Evolutionary conservation across 2,797 vertebrate species (phyloP).

Genomic region (Phoebastria nigripes): DNA sequence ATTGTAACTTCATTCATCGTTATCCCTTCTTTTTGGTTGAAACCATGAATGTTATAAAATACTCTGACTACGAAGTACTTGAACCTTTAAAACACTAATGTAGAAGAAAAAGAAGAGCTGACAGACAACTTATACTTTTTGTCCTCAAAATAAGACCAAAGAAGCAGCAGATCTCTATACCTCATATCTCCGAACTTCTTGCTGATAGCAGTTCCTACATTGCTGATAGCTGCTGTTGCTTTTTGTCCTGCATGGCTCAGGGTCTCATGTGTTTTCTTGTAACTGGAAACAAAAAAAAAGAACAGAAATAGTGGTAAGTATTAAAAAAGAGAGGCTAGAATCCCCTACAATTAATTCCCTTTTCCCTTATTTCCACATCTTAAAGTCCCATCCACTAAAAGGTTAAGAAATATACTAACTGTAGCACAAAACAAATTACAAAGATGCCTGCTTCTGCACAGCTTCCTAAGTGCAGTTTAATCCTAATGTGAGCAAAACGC

Average conservation of each 20-base stretch:
- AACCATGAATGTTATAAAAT: background rate
- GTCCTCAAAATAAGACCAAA: background rate
- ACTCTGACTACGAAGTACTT: background rate
- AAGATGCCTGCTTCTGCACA: background rate
- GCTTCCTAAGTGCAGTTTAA: background rate
- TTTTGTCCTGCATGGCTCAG: constrained; percentile 92
- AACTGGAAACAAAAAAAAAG: constrained; percentile 74
- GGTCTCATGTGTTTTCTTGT: constrained; percentile 96
- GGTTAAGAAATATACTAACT: background rate
- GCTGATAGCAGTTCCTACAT: constrained; percentile 88
- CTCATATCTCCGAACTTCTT: constrained; percentile 97
- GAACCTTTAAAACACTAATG: background rate
- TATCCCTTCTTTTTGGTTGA: background rate
- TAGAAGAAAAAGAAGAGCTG: background rate
- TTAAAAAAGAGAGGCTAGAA: background rate
- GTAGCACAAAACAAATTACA: background rate
- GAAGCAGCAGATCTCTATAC: constrained; percentile 69
- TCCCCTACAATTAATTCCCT: background rate
- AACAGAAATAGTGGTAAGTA: background rate
- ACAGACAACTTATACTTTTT: background rate
- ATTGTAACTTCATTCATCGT: background rate
- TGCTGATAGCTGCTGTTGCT: constrained; percentile 90
- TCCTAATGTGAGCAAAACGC: background rate
- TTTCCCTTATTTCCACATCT: background rate
- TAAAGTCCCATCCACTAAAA: background rate